phyloP scores from a whole-genome alignment of 2,888 invertebrate genomes.

The Dolichomitus sp. region DNA sequence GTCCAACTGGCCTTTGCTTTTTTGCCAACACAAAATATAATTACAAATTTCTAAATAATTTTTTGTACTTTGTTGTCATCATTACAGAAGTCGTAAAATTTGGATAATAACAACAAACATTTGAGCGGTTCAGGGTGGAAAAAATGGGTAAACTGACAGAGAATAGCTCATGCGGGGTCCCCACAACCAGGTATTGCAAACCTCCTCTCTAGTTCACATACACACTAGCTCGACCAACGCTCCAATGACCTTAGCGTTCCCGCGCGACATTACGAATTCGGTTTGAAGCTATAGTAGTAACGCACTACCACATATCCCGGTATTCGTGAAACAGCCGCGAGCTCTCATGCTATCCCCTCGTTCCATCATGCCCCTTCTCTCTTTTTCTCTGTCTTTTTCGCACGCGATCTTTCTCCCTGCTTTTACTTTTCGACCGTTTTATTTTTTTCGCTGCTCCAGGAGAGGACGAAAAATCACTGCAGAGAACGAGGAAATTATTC shows the following conservation, averaged over 20 bases:
- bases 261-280: conserved; percentile 66
- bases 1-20: too few species aligned
- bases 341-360: conserved; percentile 11
- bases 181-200: conserved; percentile 2
- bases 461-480: conserved; percentile 51
- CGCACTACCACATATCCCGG: conserved; percentile 3
- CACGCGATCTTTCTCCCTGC: conserved; percentile 16
- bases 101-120: too few species aligned
- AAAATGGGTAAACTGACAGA: too few species aligned
- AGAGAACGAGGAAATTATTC: conserved; percentile 56
- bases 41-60: too few species aligned
- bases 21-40: too few species aligned
- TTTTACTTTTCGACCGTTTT: conserved; percentile 22
- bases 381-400: conserved; percentile 9
- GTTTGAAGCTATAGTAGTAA: conserved; percentile 56
- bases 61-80: too few species aligned
- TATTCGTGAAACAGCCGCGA: conserved; percentile 48
- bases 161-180: background rate
- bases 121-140: too few species aligned
- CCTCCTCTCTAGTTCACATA: background rate
- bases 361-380: conserved; percentile 40
- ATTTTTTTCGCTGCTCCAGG: background rate
- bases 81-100: too few species aligned
- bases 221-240: conserved; percentile 22
- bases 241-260: conserved; percentile 58